These are phyloP conservation scores for Phymorhynchus buccinoides DNA, from an alignment of 1,140 invertebrate species.

Conservation along the genomic window DNA sequence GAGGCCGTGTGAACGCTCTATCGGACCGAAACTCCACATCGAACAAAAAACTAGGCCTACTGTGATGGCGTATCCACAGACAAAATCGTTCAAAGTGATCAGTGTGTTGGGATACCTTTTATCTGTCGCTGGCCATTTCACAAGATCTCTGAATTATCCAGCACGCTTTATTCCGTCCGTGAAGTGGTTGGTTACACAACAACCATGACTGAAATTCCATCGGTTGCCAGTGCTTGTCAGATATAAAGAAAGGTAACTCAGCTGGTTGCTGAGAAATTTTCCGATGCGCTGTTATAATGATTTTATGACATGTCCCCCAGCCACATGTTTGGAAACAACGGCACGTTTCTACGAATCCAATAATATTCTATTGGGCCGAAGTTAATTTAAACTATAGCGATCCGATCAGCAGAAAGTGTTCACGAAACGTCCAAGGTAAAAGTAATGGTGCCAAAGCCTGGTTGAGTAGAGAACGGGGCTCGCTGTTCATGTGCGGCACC, in stretches of 20 bases:
- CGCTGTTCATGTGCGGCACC: constrained; percentile 35
- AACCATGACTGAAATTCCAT: not conserved
- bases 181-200: not conserved
- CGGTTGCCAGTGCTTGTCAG: not conserved
- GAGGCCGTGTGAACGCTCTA: constrained; percentile 38
- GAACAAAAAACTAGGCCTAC: constrained; percentile 29
- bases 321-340: not conserved
- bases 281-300: constrained; percentile 17
- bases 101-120: not conserved
- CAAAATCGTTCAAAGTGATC: not conserved
- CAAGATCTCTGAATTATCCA: not conserved
- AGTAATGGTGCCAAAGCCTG: constrained; percentile 37
- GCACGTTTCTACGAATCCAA: not conserved
- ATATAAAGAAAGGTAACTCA: not conserved
- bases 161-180: not conserved
- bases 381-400: constrained; percentile 39
- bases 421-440: constrained; percentile 33
- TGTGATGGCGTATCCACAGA: not conserved
- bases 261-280: constrained; percentile 26
- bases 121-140: not conserved
- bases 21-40: constrained; percentile 33
- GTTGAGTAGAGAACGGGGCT: constrained; percentile 30
- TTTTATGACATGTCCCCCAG: constrained; percentile 18
- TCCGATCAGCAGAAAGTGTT: constrained; percentile 10
- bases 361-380: constrained; percentile 25